Evolutionary conservation across 2,113 vertebrate genomes (phyloP).

Genomic region (Leucopsar rothschildi): DNA sequence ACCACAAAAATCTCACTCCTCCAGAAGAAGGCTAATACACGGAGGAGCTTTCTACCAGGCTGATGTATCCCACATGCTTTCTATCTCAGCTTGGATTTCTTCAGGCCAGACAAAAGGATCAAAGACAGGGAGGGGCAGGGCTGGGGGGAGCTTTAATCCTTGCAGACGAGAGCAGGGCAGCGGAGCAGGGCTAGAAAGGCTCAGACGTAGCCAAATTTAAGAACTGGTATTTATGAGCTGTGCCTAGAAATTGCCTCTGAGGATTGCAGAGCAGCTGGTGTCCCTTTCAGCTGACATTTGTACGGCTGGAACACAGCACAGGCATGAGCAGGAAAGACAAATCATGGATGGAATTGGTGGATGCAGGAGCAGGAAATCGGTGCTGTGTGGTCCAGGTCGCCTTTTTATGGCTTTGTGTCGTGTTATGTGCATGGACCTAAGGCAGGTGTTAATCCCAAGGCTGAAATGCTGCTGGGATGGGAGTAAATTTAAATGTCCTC

Average conservation of each 20-base stretch:
- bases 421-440: accelerated
- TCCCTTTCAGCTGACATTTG: not conserved
- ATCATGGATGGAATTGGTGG: not conserved
- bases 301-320: not conserved
- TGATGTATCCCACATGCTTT: slow-evolving; percentile 54
- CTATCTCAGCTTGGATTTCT: slow-evolving; percentile 27
- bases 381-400: not conserved
- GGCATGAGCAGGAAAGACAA: not conserved
- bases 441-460: not conserved
- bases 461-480: not conserved
- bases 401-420: not conserved
- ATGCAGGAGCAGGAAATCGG: not conserved
- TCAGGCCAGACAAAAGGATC: slow-evolving; percentile 9
- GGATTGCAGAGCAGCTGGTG: slow-evolving; percentile 13
- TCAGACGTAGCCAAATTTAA: not conserved
- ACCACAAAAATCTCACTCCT: slow-evolving; percentile 64
- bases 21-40: slow-evolving; percentile 26
- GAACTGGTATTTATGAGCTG: not conserved
- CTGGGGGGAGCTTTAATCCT: not conserved
- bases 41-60: slow-evolving; percentile 14
- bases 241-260: not conserved
- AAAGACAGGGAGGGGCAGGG: not conserved
- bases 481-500: not conserved
- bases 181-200: not conserved
- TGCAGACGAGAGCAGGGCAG: not conserved